A percentile compares a stretch with the other conserved stretches of the same genome.
Conservation (phyloP, 2,113 vertebrate genomes). For the Connochaetes taurinus region DNA sequence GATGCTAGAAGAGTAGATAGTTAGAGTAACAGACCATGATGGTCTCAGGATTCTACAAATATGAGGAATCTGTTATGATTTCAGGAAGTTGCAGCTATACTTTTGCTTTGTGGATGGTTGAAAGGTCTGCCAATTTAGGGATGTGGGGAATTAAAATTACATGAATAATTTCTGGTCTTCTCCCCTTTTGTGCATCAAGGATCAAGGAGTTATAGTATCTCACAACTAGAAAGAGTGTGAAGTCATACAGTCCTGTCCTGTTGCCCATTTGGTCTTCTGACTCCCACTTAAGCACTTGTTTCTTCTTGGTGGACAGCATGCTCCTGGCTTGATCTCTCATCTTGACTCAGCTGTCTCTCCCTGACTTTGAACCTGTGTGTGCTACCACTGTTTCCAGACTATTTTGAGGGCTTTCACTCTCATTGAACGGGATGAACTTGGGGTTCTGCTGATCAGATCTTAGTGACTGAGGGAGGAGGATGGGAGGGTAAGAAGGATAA, state of each 20-base stretch:
- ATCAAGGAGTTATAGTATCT: background rate
- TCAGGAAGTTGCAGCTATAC: background rate
- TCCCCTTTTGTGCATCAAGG: background rate
- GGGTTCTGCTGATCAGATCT: background rate
- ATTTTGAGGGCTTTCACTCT: background rate
- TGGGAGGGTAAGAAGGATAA: background rate
- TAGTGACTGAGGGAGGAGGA: background rate
- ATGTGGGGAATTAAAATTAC: background rate
- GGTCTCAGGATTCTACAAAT: background rate
- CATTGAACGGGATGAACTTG: background rate
- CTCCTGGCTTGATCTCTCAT: background rate
- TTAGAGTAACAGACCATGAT: background rate
- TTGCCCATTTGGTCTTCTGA: background rate
- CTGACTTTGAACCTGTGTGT: background rate
- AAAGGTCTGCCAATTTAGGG: background rate
- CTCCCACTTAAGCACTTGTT: background rate
- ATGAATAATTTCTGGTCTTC: background rate
- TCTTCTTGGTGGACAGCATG: background rate
- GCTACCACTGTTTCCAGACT: background rate
- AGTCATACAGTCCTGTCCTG: background rate
- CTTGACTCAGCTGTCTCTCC: background rate
- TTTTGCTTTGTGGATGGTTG: slow-evolving; percentile 7
- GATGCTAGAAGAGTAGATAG: background rate
- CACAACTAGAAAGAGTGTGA: background rate
- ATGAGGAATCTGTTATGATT: background rate